These are phyloP conservation scores for Alauda arvensis DNA, from an alignment of 2,797 vertebrate genomes.

Conservation along the genomic window DNA sequence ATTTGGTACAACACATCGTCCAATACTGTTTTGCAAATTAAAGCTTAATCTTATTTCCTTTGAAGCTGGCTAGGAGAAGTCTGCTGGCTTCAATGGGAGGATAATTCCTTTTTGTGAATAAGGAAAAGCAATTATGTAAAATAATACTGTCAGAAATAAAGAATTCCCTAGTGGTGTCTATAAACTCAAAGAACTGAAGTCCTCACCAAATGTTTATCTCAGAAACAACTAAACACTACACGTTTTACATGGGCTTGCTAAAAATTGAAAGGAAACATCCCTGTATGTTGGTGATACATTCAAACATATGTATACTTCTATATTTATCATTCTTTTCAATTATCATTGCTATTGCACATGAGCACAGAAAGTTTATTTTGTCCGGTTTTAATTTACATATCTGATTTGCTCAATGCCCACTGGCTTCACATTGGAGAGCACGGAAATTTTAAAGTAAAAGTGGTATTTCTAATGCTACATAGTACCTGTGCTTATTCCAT, in stretches of 20 bases:
- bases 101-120: constrained; percentile 19
- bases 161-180: constrained; percentile 6
- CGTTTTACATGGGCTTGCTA: background rate
- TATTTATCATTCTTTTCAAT: background rate
- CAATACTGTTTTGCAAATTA: background rate
- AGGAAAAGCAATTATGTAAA: constrained; percentile 29
- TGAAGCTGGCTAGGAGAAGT: constrained; percentile 1
- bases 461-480: background rate
- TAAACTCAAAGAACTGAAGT: background rate
- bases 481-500: background rate
- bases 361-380: background rate
- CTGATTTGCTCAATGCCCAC: background rate
- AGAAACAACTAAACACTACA: background rate
- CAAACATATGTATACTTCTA: background rate
- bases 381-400: background rate
- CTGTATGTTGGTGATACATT: background rate
- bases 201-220: constrained; percentile 14
- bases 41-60: constrained; percentile 17
- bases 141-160: constrained; percentile 23
- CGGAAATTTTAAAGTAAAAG: background rate
- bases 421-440: background rate
- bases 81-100: background rate
- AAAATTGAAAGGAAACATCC: background rate
- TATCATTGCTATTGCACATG: background rate
- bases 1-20: background rate